Evolutionary conservation across 2,113 vertebrate species (phyloP), one percentile per base, ranked within the genome.

Genomic region (Zonotrichia leucophrys): DNA sequence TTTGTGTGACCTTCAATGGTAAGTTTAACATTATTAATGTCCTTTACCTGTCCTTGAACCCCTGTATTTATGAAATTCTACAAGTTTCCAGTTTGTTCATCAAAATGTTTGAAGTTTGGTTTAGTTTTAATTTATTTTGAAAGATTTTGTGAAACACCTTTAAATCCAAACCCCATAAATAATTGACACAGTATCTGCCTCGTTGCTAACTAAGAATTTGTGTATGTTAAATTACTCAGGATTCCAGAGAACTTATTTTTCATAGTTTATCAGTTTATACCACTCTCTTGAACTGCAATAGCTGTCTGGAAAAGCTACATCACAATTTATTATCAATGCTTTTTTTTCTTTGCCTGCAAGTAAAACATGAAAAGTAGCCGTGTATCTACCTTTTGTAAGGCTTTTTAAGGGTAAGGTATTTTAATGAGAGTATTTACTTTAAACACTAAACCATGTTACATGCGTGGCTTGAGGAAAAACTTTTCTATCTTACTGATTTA

Each of bases 1-100:
- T 11, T 60, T 63, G 37, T 72, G 46, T 93, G 53, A 92, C 35
- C 50, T 91, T 97, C 78, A 87, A 60, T 87, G 90, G 92, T 96
- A 96, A 88, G 76, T 94, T 77, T n/a, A 66, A 41, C 30, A 13
- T 60, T 86, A 35, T 10, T 70, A 12, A 12, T 67, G 21, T 27
- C 20, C 14, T 81, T 33, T 37, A 44, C 14, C 7, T 37, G 11
- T 46, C 56, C 14, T 70, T 73, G 46, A 94, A 31, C 19, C 23
- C 16, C 27, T n/a, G 0, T 56, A 23, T 68, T 67, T 86, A 28
- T 75, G 17, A 73, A 25, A 8, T 60, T 84, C 20, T 70, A 35
- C 1, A 47, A 19, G 10, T 47, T 74, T 74, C 23, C 35, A 70
- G 1, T 46, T 78, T 47, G 9, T 64, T 83, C 23, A 64, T 91